Base-by-base conservation (phyloP, 2,888 invertebrate genomes). In the Cerastoderma edule region DNA sequence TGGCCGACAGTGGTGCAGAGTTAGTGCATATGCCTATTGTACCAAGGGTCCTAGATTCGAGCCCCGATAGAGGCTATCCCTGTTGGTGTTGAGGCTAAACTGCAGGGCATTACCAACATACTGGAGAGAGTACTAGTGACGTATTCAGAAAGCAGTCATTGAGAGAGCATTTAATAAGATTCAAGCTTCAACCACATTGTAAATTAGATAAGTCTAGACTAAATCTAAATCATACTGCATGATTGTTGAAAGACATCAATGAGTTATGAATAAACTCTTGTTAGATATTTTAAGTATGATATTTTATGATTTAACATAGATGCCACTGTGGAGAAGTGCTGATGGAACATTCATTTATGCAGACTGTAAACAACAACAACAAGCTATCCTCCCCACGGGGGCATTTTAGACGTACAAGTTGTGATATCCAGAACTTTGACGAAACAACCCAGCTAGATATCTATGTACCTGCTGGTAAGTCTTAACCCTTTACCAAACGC, bases 311-410 rank as follows among this genome's bases (percentile, higher is more conserved):
- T 33, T 72, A 35, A 75, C 67, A n/a, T 32, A 85, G 85, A 44
- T 85, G 85, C 50, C 64, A 77, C 22, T 85, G 85, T 80, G 85
- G 85, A 16, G 85, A 81, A 44, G 35, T 85, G 44, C 54, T 85
- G 46, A 70, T 75, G 70, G 74, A 78, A 27, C 84, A 84, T 72
- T 72, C 75, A 50, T 78, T 72, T 30, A 75, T 77, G 74, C 67
- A 67, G 33, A 32, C 19, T 50, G 22, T 50, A 48, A 66, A 19
- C 10, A 33, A 33, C 24, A 48, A 32, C 10, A 50, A 50, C 50
- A 33, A 19, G 2, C 22, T 50, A n/a, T 32, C 50, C 13, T 32
- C 66, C 16, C 5, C n/a, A 48, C 22, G 48, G n/a, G 19, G 22
- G 44, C 44, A 44, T 44, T 44, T 16, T 13, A 13, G 19, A 16